Percentiles rank a stretch among this genome's conserved stretches.
Evolutionary conservation across 2,113 vertebrate species (phyloP).

Genomic region (Myodes glareolus): DNA sequence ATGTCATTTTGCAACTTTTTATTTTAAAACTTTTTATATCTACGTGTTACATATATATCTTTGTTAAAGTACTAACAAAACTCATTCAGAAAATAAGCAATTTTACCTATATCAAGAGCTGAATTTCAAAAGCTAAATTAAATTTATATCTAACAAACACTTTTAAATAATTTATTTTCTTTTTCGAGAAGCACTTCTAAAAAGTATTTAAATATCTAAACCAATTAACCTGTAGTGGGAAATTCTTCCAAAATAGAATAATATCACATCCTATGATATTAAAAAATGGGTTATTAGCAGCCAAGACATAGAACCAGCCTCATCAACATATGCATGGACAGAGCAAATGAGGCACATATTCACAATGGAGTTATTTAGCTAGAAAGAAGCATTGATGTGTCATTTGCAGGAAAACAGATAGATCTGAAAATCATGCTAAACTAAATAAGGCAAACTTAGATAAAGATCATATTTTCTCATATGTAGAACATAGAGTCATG

Average conservation of each 20-base stretch:
- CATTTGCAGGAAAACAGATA: background rate
- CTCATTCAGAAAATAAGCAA: background rate
- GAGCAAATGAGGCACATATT: background rate
- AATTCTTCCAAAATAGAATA: conserved; percentile 32
- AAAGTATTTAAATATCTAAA: conserved; percentile 11
- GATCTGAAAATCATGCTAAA: background rate
- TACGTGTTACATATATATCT: background rate
- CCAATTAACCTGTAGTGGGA: background rate
- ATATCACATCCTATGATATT: background rate
- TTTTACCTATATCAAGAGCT: background rate
- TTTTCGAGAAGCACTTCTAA: background rate
- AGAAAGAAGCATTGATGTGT: background rate
- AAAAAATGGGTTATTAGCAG: background rate
- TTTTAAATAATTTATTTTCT: background rate
- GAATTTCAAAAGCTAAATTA: conserved; percentile 19
- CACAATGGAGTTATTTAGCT: background rate
- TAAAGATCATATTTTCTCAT: background rate
- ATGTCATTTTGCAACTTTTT: background rate
- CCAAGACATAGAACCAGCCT: background rate
- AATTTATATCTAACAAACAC: background rate
- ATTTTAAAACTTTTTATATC: background rate
- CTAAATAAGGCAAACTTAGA: background rate
- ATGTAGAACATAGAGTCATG: background rate
- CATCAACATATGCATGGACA: background rate
- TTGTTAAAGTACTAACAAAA: background rate